Evolutionary conservation across 1,140 invertebrate species (phyloP).

Genomic region (roundworm (Caenorhabditis elegans)): WBcel235 BX284605.5:11217501-11218000

Average conservation of each 20-base stretch:
- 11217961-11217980: too few relatives aligned
- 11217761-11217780: neutral
- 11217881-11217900: too few relatives aligned
- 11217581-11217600: neutral
- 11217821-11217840: neutral
- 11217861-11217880: too few relatives aligned
- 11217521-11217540: neutral
- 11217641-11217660: too few relatives aligned
- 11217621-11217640: neutral
- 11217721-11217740: neutral
- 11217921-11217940: too few relatives aligned
- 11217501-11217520: neutral
- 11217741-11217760: neutral
- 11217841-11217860: neutral
- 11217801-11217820: neutral
- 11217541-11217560: neutral
- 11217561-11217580: neutral
- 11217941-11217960: too few relatives aligned
- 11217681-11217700: neutral
- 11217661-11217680: neutral
- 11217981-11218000: too few relatives aligned
- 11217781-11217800: neutral
- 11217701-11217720: neutral
- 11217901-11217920: too few relatives aligned
- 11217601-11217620: neutral